Conservation (phyloP, 2,888 invertebrate genomes). For the Volucella inanis region DNA sequence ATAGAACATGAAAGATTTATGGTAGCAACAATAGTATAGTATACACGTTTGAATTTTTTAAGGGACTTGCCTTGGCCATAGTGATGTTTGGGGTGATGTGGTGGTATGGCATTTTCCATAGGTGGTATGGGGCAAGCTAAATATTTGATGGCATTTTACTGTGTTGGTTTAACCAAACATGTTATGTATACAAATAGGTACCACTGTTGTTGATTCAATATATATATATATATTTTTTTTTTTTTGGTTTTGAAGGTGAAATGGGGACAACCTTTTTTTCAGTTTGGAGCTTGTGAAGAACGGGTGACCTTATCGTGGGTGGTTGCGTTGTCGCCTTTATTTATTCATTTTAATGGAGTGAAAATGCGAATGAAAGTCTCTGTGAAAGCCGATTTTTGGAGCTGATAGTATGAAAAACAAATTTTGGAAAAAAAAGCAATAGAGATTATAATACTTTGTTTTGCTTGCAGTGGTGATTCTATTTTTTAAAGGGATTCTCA, state of each 20-base stretch:
- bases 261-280: neutral
- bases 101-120: neutral
- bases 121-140: conserved; percentile 44
- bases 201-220: conserved; percentile 52
- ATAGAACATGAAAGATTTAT: conserved; percentile 71
- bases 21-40: conserved; percentile 54
- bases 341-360: conserved; percentile 69
- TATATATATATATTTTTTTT: neutral
- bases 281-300: conserved; percentile 2
- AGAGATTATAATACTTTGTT: neutral
- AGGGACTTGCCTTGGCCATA: conserved; percentile 28
- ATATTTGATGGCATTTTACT: conserved; percentile 69
- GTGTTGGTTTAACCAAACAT: conserved; percentile 55
- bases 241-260: neutral
- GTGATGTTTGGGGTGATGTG: conserved; percentile 9
- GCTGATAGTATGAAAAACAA: conserved; percentile 5
- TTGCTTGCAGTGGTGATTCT: neutral
- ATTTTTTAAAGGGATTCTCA: no score
- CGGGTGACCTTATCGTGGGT: conserved; percentile 35
- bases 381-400: conserved; percentile 1
- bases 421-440: neutral
- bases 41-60: conserved; percentile 45
- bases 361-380: conserved; percentile 47
- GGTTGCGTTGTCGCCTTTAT: conserved; percentile 53
- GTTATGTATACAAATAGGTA: conserved; percentile 26